These are phyloP conservation scores for Balanococcus diminutus DNA, from an alignment of 2,888 invertebrate genomes.

Conservation along the genomic window DNA sequence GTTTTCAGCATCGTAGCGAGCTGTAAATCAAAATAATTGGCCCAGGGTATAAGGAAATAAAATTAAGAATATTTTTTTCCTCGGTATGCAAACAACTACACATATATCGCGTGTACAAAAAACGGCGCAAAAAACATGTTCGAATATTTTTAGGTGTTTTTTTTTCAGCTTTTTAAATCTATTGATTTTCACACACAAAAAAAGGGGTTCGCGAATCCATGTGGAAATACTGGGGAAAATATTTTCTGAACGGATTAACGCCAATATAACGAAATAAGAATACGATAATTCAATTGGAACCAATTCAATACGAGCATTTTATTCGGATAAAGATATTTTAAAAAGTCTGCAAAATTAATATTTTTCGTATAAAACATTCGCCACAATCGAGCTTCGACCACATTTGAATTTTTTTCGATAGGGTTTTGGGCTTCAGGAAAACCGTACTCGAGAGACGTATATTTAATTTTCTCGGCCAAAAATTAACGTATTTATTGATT, in stretches of 20 bases:
- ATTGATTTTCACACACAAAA: conserved; percentile 29
- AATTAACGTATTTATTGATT: background rate
- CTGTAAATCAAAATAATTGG: conserved; percentile 41
- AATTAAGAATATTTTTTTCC: conserved; percentile 35
- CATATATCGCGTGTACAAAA: background rate
- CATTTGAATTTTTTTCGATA: no score
- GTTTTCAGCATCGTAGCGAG: background rate
- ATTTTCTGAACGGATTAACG: background rate
- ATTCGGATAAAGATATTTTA: conserved; percentile 14
- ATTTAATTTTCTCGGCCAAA: background rate
- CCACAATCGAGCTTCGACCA: background rate
- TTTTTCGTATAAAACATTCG: background rate
- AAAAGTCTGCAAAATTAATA: background rate
- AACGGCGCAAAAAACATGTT: background rate
- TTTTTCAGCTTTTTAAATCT: background rate
- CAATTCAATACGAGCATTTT: background rate
- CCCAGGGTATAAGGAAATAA: conserved; percentile 31
- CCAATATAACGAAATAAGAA: background rate
- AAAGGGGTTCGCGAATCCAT: background rate
- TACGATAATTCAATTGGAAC: conserved; percentile 29
- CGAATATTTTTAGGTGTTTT: conserved; percentile 14
- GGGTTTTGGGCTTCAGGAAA: background rate
- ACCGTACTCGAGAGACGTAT: background rate
- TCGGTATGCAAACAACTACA: conserved; percentile 20
- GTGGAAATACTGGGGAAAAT: background rate